A percentile compares a stretch with the other conserved stretches of the same genome.
Conservation (phyloP, 2,113 vertebrate genomes). For the human (Homo sapiens) region GRCh38 chr6:7961501-7962000, state of each 20-base stretch:
- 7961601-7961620: neutral
- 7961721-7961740: neutral
- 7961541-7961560: neutral
- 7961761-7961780: accelerated
- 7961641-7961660: no score
- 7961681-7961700: no score
- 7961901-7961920: no score
- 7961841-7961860: no score
- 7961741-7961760: neutral
- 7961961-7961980: no score
- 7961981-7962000: no score
- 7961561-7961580: neutral
- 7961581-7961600: no score
- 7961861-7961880: no score
- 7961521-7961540: neutral
- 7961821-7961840: no score
- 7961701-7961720: neutral
- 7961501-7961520: neutral
- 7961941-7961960: no score
- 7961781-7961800: neutral
- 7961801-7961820: no score
- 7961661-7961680: neutral
- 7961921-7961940: no score
- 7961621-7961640: neutral
- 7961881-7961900: accelerated